Evolutionary conservation across 2,888 invertebrate species (phyloP).

Genomic region (Athalia cordata): DNA sequence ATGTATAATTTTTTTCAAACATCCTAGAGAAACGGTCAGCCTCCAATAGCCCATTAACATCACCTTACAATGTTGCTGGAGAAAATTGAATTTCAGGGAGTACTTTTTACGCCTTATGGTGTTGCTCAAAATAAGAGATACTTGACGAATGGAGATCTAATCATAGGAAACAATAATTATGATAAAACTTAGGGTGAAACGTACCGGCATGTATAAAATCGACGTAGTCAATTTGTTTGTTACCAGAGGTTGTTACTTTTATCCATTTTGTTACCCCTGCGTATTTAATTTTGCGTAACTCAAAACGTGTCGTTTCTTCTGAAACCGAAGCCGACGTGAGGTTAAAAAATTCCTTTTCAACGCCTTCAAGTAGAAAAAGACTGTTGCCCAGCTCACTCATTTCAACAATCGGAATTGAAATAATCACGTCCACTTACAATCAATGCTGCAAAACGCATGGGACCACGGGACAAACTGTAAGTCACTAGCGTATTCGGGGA

Average conservation of each 20-base stretch:
- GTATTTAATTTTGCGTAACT: conserved; percentile 17
- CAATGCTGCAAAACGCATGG: too few species aligned
- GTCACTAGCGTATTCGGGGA: not conserved
- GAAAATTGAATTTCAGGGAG: too few species aligned
- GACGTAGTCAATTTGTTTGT: not conserved
- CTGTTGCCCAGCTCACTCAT: not conserved
- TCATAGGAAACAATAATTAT: not conserved
- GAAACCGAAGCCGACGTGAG: not conserved
- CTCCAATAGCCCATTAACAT: too few species aligned
- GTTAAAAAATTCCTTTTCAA: not conserved
- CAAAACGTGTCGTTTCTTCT: conserved; percentile 15
- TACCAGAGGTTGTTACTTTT: not conserved
- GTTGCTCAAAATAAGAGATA: not conserved
- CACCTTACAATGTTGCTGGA: too few species aligned
- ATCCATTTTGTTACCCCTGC: conserved; percentile 6
- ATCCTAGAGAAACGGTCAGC: too few species aligned
- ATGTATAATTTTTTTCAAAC: too few species aligned
- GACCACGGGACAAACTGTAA: not conserved
- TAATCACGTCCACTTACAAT: not conserved
- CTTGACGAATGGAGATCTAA: not conserved
- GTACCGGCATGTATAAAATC: conserved; percentile 22
- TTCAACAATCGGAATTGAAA: not conserved
- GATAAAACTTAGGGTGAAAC: not conserved
- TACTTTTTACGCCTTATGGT: not conserved
- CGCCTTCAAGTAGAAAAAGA: not conserved